Evolutionary conservation across 2,888 invertebrate species (phyloP), one percentile per base, ranked within the genome.

Genomic region (Apomyelois bistriatella): DNA sequence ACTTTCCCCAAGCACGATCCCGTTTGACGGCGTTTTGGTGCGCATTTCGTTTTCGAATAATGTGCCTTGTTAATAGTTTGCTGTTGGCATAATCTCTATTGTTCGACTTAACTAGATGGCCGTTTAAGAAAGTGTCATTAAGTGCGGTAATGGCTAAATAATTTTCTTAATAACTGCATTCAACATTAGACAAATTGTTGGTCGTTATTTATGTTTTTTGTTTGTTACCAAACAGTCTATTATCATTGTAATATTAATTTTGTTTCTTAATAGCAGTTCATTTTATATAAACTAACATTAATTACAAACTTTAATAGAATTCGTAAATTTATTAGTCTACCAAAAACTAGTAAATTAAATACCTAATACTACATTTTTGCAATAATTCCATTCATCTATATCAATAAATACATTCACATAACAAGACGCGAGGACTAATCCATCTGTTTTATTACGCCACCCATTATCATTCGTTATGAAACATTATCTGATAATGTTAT

Each of bases 1-100:
- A 82, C 82, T 82, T 81, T 82, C 79, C 75, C 69, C 63, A 69
- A 74, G 80, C 82, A 84, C 84, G 84, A 81, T 80, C 82, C 77
- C 72, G 74, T 79, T 76, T 76, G 70, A 69, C 73, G 70, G 63
- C 64, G 63, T 64, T 63, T 59, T 61, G 52, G 56, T 59, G 61
- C 60, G 58, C 58, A 59, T 67, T 63, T 63, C 55, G 50, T 49
- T 61, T 65, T 62, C 61, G 63, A 52, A 51, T 59, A 59, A 60
- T 63, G 62, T 54, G 38, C 38, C 38, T 46, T 32, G 46, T 46
- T 46, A 49, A 49, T 49, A 28, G 48, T 48, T 46, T 28, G 15
- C 16, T 32, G 46, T 46, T 13, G 46, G 46, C 30, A 46, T 46
- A 32, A 46, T 46, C 46, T 46, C 46, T 32, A 46, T 46, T 46